Evolutionary conservation across 2,113 vertebrate species (phyloP).

Genomic region (Albula glossodonta): DNA sequence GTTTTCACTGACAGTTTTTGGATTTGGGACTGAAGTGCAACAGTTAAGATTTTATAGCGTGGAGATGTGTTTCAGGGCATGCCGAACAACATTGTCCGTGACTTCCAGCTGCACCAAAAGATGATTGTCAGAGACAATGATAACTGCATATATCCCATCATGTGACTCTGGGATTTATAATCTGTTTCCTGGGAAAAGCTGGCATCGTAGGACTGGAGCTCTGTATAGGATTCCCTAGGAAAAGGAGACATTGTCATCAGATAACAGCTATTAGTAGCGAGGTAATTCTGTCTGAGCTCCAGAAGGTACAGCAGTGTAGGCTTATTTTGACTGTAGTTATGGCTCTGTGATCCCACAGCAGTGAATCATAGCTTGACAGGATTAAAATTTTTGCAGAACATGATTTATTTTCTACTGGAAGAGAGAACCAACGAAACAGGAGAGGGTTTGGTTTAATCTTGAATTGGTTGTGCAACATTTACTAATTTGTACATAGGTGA

Average conservation of each 20-base stretch:
- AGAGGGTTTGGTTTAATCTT: neutral
- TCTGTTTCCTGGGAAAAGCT: neutral
- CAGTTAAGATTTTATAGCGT: neutral
- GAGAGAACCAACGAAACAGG: neutral
- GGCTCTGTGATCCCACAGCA: neutral
- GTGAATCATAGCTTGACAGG: constrained; percentile 9
- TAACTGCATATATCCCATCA: neutral
- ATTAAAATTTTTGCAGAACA: constrained; percentile 12
- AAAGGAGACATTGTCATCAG: constrained; percentile 9
- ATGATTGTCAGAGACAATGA: neutral
- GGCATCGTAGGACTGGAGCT: neutral
- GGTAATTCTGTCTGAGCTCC: constrained; percentile 52
- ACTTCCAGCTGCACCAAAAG: neutral
- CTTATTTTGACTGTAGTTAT: constrained; percentile 42
- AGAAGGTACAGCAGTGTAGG: constrained; percentile 29
- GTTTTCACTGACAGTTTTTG: neutral
- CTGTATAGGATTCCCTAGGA: neutral
- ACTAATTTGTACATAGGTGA: no score
- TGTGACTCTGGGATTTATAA: neutral
- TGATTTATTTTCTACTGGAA: neutral
- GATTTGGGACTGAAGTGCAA: no score
- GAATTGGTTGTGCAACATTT: neutral
- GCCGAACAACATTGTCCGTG: neutral
- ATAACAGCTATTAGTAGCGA: constrained; percentile 44
- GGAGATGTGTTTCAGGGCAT: no score